Evolutionary conservation across 2,113 vertebrate genomes (phyloP), one percentile per base, ranked within the genome.

Genomic region (Quiscalus mexicanus): DNA sequence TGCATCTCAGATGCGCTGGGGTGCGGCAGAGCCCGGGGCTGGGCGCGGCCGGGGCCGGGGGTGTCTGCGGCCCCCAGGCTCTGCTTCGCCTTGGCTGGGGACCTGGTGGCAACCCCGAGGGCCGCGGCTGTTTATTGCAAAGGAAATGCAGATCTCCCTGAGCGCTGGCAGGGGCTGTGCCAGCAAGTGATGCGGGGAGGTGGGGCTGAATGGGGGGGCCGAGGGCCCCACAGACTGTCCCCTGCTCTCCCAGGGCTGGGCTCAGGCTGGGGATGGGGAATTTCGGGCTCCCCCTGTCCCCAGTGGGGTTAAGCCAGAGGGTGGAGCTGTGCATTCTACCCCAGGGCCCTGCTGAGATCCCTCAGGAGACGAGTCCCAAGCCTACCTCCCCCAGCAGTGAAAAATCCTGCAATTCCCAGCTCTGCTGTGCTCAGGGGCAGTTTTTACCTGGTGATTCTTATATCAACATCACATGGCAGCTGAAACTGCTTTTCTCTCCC

Each of bases 181-280:
- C 27, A 53, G 80, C 65, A 5, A 11, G 23, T 0, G 10, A 0
- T 2, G 22, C 16, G 37, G 25, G 50, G 22, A n/a, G 59, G 25
- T 3, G 8, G 53, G 62, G 63, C 67, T n/a, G 42, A 47, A 24
- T 24, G 25, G 31, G 39, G 44, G 42, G 39, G 41, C 47, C 18
- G 80, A 13, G 22, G 68, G 77, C 60, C 7, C 11, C 30, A 0
- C 47, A 15, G 62, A 11, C 8, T 3, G 2, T 4, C 28, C 49
- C 45, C 56, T 7, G 37, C 45, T 62, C 41, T n/a, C 39, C 33
- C 23, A 25, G 62, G 52, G n/a, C 67, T 25, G 35, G 20, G 33
- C 33, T 73, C 31, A 7, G 67, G 0, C n/a, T 30, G 55, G 27
- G 21, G 4, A 42, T 1, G 3, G 64, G n/a, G 44, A 77, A 44